Evolutionary conservation across 2,888 invertebrate genomes (phyloP).

Genomic region (Biston betularia): DNA sequence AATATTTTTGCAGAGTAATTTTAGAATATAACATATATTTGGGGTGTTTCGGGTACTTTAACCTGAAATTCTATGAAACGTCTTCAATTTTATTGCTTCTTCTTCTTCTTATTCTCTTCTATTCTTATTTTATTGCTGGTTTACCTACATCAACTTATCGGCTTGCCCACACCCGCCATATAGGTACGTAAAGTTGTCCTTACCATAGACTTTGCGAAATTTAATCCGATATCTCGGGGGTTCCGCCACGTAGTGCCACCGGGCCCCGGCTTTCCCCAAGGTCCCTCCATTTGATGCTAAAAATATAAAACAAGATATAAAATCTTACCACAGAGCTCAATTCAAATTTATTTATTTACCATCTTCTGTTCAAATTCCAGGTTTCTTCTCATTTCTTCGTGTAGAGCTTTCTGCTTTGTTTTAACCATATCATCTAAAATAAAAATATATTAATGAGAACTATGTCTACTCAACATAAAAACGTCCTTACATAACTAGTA

Average conservation of each 20-base stretch:
- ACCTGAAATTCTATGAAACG: too few species aligned
- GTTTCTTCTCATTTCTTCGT: conserved; percentile 77
- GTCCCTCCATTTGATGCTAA: conserved; percentile 78
- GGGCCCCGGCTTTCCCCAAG: conserved; percentile 90
- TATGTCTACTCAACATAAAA: background rate
- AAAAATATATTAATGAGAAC: conserved; percentile 9
- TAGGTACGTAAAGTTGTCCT: background rate
- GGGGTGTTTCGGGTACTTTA: too few species aligned
- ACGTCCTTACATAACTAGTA: background rate
- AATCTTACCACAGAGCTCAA: background rate
- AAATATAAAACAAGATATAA: conserved; percentile 47
- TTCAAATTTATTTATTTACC: conserved; percentile 67
- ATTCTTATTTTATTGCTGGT: too few species aligned
- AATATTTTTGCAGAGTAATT: too few species aligned
- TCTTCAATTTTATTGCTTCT: too few species aligned
- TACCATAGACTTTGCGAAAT: conserved; percentile 93
- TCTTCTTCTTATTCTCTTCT: too few species aligned
- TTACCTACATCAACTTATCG: too few species aligned
- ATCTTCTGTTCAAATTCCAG: conserved; percentile 83
- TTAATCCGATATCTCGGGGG: conserved; percentile 89
- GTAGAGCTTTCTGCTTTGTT: conserved; percentile 80
- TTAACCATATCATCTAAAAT: conserved; percentile 85
- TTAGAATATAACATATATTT: too few species aligned
- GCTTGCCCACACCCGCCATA: background rate
- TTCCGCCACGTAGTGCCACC: conserved; percentile 92